phyloP scores from a whole-genome alignment of 2,888 invertebrate genomes.

The Isotomurus palustris region DNA sequence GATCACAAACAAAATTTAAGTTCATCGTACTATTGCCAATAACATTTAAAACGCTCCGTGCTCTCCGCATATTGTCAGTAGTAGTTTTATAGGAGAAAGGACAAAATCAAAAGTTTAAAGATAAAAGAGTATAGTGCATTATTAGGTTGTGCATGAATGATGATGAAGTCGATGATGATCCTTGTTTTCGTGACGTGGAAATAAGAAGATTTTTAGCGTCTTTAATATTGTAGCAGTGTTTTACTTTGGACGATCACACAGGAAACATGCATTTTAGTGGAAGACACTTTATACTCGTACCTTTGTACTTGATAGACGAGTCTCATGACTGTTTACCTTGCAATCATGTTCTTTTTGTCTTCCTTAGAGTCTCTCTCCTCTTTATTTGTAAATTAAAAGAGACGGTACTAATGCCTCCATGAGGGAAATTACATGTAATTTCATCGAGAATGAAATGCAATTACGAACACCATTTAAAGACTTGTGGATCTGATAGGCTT shows the following conservation, averaged over 20 bases:
- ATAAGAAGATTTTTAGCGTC: background rate
- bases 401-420: background rate
- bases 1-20: too few species aligned
- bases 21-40: too few species aligned
- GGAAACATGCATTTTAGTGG: too few species aligned
- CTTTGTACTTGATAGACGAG: background rate
- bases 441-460: background rate
- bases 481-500: conserved; percentile 11
- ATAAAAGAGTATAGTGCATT: too few species aligned
- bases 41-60: too few species aligned
- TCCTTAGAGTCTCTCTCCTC: background rate
- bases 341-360: background rate
- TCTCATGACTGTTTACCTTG: background rate
- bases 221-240: too few species aligned
- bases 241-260: too few species aligned
- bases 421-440: conserved; percentile 4
- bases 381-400: conserved; percentile 18
- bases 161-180: background rate
- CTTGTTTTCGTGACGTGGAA: background rate
- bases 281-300: background rate
- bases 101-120: too few species aligned
- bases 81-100: too few species aligned
- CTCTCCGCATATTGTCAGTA: too few species aligned
- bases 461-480: conserved; percentile 12
- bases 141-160: background rate